Evolutionary conservation across 2,888 invertebrate genomes (phyloP), one percentile per base, ranked within the genome.

Genomic region (Baronia brevicornis): DNA sequence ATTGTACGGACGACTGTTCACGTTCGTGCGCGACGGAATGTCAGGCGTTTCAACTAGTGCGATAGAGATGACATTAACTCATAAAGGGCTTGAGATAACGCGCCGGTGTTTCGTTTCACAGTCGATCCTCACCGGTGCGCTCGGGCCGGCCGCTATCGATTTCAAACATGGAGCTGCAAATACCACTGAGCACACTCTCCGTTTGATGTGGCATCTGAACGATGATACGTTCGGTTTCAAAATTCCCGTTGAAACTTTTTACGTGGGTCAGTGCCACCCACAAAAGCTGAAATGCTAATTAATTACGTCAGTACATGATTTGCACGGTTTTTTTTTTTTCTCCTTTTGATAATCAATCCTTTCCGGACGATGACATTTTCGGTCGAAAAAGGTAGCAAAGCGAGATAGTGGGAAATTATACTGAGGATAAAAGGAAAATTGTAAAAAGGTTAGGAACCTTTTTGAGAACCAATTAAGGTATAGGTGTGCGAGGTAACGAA

Each of bases 1-100:
- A 43, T 26, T 43, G 41, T 19, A 42, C 41, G 39, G 41, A 43
- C 21, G 41, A 46, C 19, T 43, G 41, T 25, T 28, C 29, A 28
- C 29, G 33, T 26, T 39, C 39, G 5, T 19, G 21, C 1, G 10
- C 26, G 9, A 8, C 12, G 7, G 36, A 31, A n/a, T 7, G n/a
- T 3, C 7, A 39, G 5, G 46, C 38, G 2, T 33, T 38, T 18
- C 12, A 40, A 33, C 22, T 39, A 33, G 21, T 43, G n/a, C n/a
- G 0, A 28, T 29, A 5, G 20, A 42, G 4, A 35, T 40, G 24
- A 35, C 34, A 8, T 4, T 20, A 2, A 40, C 40, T 5, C 38
- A 44, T 22, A 30, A 37, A 13, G 44, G 40, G 3, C 42, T 44
- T 13, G 33, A 35, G 10, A 44, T 44, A 12, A 9, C 23, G 7